These are phyloP conservation scores for Poecilia wingei DNA, from an alignment of 2,797 vertebrate species.

Conservation along the genomic window DNA sequence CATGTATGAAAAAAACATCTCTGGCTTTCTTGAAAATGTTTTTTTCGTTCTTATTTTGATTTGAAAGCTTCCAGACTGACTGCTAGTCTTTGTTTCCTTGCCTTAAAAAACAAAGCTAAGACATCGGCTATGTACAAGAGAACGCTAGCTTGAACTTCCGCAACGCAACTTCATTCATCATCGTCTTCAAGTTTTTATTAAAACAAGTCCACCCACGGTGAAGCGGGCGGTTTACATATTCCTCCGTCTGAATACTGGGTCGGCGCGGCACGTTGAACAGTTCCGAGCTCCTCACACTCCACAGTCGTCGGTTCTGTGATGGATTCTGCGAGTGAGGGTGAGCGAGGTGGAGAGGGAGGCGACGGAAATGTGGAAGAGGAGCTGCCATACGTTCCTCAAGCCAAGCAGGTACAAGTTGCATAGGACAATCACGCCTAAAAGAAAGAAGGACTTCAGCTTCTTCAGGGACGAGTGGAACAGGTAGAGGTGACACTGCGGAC, in stretches of 20 bases:
- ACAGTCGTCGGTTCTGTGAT: conserved; percentile 84
- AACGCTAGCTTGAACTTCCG: conserved; percentile 4
- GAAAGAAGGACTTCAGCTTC: conserved; percentile 82
- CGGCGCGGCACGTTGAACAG: not conserved
- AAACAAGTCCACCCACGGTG: conserved; percentile 16
- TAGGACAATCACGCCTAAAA: conserved; percentile 81
- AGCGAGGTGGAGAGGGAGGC: conserved; percentile 87
- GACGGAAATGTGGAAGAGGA: conserved; percentile 90
- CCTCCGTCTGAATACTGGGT: conserved; percentile 14
- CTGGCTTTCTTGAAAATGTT: conserved; percentile 10
- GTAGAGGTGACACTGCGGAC: conserved; percentile 91
- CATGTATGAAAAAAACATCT: conserved; percentile 19
- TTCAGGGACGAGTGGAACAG: conserved; percentile 90
- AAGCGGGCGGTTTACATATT: not conserved
- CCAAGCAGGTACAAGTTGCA: conserved; percentile 90
- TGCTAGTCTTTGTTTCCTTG: conserved; percentile 24
- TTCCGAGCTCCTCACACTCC: conserved; percentile 82
- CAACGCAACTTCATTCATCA: not conserved
- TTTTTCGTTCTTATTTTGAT: not conserved
- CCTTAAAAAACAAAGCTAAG: conserved; percentile 51
- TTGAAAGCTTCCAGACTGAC: conserved; percentile 10
- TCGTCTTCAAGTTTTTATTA: conserved; percentile 7
- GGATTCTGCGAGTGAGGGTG: conserved; percentile 85
- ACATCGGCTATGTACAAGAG: conserved; percentile 23
- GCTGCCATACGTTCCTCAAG: conserved; percentile 90